Evolutionary conservation across 2,113 vertebrate genomes (phyloP), one percentile per base, ranked within the genome.

Genomic region (Neotoma lepida): DNA sequence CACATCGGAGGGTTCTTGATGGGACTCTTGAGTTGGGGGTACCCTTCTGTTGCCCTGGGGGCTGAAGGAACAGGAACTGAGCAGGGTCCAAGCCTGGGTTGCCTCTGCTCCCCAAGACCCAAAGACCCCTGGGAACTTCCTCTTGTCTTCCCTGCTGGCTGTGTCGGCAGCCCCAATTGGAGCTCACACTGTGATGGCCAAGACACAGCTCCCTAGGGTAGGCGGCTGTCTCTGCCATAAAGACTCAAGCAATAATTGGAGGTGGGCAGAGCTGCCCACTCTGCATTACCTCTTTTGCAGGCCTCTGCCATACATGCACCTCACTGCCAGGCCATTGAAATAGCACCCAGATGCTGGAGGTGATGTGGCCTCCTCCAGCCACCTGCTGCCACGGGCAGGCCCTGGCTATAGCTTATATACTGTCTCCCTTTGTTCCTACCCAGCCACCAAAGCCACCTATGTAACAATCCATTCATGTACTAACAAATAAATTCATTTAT

Each of bases 231-330:
- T 89, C 80, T 95, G 77, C 90, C 82, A 95, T 92, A 84, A 93
- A 96, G 97, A 96, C 94, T 96, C 80, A 97, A 97, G 97, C 97
- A 97, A 97, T 97, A 97, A 97, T 95, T 51, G 91, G 96, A 97
- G 93, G 93, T 41, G 95, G 97, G 96, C 96, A 95, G 95, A 94
- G 92, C 89, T 94, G 93, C 96, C 97, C 96, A 91, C 96, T 95
- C 81, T 0, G 70, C 46, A 33, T 97, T 96, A 97, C 97, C 97
- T 97, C 97, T 95, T 95, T 86, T 88, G 87, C 96, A 93, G 97
- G 96, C 93, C 94, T 95, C 95, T 0, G 76, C 95, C 91, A 91
- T 92, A 66, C 84, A 85, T n/a, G 2, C 93, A 97, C 96, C 94
- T 97, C 95, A 97, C 94, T 97, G 97, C 96, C 96, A 91, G 97